A percentile compares a stretch with the other conserved stretches of the same genome.
These are phyloP conservation scores for Ciona savignyi DNA, from an alignment of 23 tunicate species.

Conservation along the genomic window DNA sequence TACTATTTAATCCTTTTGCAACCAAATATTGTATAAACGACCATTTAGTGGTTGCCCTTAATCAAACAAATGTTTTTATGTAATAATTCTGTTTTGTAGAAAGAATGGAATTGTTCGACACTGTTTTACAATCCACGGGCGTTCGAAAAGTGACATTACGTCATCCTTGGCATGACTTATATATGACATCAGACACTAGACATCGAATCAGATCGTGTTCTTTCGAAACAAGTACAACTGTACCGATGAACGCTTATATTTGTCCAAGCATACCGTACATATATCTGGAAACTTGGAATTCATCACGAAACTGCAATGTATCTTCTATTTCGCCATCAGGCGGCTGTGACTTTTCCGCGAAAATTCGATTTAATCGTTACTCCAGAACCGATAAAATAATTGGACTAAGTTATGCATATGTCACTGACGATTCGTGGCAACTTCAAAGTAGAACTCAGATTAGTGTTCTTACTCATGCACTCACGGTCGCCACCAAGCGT, in stretches of 20 bases:
- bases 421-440: slow-evolving; percentile 27
- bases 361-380: not conserved
- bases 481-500: slow-evolving; percentile 23
- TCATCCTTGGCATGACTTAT: slow-evolving; percentile 57
- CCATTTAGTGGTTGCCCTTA: too few species aligned
- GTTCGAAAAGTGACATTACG: slow-evolving; percentile 15
- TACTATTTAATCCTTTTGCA: too few species aligned
- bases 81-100: slow-evolving; percentile 6
- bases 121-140: not conserved
- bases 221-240: not conserved
- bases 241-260: slow-evolving; percentile 2
- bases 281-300: slow-evolving; percentile 18
- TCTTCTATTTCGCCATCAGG: not conserved
- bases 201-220: slow-evolving; percentile 16
- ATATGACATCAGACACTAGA: slow-evolving; percentile 24
- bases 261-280: slow-evolving; percentile 15
- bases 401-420: slow-evolving; percentile 25
- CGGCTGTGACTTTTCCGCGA: slow-evolving; percentile 4
- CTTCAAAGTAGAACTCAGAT: slow-evolving; percentile 6
- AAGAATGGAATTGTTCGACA: slow-evolving; percentile 34
- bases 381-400: not conserved
- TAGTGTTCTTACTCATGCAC: slow-evolving; percentile 16
- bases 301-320: not conserved
- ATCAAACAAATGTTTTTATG: too few species aligned
- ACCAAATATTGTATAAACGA: too few species aligned